phyloP scores from a whole-genome alignment of 1,140 invertebrate species.

The Propsilocerus akamusi region DNA sequence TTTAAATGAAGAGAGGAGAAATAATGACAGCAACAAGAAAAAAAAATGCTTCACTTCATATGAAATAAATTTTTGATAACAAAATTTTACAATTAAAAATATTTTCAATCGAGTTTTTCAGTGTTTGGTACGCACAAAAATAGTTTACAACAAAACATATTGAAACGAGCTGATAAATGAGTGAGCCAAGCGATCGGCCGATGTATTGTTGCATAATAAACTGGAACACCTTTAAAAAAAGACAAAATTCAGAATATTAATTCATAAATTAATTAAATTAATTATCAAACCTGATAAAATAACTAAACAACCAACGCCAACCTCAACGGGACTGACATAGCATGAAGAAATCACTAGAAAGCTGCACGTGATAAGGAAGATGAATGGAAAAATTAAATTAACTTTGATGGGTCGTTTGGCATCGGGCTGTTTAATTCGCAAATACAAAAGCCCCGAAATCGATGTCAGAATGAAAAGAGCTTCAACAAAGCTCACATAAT shows the following conservation, averaged over 20 bases:
- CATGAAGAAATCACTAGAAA: conserved; percentile 73
- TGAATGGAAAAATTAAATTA: conserved; percentile 52
- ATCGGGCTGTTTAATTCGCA: conserved; percentile 60
- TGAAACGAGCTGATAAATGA: conserved; percentile 36
- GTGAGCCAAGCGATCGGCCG: conserved; percentile 39
- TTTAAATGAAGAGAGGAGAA: too few relatives aligned
- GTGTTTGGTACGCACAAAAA: conserved; percentile 51
- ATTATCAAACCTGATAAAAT: conserved; percentile 37
- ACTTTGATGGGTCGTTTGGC: conserved; percentile 59
- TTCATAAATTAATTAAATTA: background rate
- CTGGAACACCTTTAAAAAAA: conserved; percentile 62
- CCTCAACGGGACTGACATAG: conserved; percentile 52
- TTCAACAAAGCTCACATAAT: conserved; percentile 87
- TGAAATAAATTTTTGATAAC: too few relatives aligned
- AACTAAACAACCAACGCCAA: conserved; percentile 64
- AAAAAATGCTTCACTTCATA: too few relatives aligned
- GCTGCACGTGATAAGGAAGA: conserved; percentile 67
- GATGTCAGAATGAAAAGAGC: conserved; percentile 82
- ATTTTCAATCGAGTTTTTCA: conserved; percentile 19
- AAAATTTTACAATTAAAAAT: too few relatives aligned
- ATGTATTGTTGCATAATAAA: conserved; percentile 70
- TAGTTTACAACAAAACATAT: conserved; percentile 47
- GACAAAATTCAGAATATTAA: background rate
- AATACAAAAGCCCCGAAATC: conserved; percentile 68
- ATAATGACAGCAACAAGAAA: too few relatives aligned